phyloP scores from a whole-genome alignment of 2,113 vertebrate genomes.

The Cynocephalus volans region DNA sequence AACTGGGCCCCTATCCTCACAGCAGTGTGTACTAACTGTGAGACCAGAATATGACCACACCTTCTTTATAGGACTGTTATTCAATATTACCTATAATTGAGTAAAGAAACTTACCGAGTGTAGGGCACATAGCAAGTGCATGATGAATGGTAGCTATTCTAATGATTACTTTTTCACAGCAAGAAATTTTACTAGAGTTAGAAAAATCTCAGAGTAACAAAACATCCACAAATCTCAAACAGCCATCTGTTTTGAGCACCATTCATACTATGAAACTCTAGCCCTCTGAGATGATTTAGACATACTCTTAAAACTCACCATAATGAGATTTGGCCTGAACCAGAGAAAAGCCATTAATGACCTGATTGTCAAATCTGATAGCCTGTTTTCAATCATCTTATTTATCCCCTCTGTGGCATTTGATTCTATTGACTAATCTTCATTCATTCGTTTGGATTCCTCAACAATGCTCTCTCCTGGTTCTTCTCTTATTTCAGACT shows the following conservation, averaged over 20 bases:
- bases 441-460: slow-evolving; percentile 61
- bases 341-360: slow-evolving; percentile 78
- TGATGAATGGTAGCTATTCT: background rate
- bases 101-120: background rate
- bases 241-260: slow-evolving; percentile 76
- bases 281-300: slow-evolving; percentile 72
- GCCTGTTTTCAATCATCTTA: slow-evolving; percentile 72
- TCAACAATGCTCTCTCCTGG: background rate
- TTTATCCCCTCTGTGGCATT: slow-evolving; percentile 67
- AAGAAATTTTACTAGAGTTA: slow-evolving; percentile 66
- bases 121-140: background rate
- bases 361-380: slow-evolving; percentile 69
- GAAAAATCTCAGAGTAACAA: slow-evolving; percentile 63
- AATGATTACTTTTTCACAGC: background rate
- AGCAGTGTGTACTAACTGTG: background rate
- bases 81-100: slow-evolving; percentile 33
- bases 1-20: background rate
- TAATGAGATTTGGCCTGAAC: slow-evolving; percentile 75
- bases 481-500: slow-evolving; percentile 11
- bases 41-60: background rate
- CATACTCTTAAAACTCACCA: slow-evolving; percentile 67
- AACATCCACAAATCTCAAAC: slow-evolving; percentile 60
- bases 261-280: slow-evolving; percentile 66
- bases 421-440: slow-evolving; percentile 54
- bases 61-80: background rate